phyloP scores from a whole-genome alignment of 2,888 invertebrate species.

The Tricholauxania praeusta region DNA sequence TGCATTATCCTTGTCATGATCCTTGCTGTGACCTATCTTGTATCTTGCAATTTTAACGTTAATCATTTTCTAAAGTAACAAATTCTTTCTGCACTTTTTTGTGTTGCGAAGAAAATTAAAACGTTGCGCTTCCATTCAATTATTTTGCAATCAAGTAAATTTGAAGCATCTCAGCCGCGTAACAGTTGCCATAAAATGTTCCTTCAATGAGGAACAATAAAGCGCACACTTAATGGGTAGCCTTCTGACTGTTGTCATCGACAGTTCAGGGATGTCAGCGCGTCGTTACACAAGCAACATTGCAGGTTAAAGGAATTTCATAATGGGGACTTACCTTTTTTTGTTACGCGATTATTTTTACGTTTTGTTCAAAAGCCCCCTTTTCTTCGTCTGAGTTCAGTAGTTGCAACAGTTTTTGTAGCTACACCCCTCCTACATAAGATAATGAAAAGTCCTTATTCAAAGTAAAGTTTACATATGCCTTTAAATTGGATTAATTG shows the following conservation, averaged over 20 bases:
- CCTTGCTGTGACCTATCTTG: conserved; percentile 63
- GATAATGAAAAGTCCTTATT: background rate
- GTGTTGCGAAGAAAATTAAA: conserved; percentile 31
- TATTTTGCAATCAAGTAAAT: conserved; percentile 51
- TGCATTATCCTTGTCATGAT: conserved; percentile 39
- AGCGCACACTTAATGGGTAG: background rate
- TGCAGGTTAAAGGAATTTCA: background rate
- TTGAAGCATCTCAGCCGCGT: conserved; percentile 1
- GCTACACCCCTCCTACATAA: background rate
- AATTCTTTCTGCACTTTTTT: conserved; percentile 32
- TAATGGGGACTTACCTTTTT: background rate
- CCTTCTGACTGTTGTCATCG: conserved; percentile 12
- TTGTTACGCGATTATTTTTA: background rate
- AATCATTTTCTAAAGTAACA: conserved; percentile 1
- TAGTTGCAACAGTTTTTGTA: background rate
- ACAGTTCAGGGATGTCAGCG: conserved; percentile 3
- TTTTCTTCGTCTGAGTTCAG: no score
- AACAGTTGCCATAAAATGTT: conserved; percentile 17
- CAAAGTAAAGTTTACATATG: conserved; percentile 2
- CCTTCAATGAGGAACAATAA: conserved; percentile 10
- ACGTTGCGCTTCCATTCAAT: conserved; percentile 60
- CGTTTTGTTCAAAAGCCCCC: background rate
- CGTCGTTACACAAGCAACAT: background rate
- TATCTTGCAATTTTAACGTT: conserved; percentile 51
- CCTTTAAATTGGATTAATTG: conserved; percentile 10